Base-by-base conservation (phyloP, 2,888 invertebrate species). In the Pollenia angustigena region DNA sequence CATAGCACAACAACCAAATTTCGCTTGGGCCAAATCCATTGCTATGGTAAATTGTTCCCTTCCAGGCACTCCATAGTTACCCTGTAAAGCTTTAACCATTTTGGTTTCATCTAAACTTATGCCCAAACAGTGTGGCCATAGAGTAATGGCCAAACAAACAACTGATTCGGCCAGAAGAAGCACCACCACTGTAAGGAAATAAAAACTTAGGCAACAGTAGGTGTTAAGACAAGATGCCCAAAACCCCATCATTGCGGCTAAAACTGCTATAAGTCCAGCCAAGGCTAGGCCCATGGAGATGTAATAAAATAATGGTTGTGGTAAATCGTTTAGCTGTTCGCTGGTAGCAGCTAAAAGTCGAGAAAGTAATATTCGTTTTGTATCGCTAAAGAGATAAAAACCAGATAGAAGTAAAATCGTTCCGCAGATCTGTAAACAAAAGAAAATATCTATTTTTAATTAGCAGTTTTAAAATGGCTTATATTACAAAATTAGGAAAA, bases 201-300 rank as follows among this genome's bases (percentile, higher is more conserved):
- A 97, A 95, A 95, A 92, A 76, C 95, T 95, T n/a, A 97, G 94
- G 88, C 96, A 95, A 89, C 95, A 95, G 90, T 96, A 96, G 90
- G 96, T 96, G 88, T 96, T 95, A 89, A 96, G 94, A 90, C 96
- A 97, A 0, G 96, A 95, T 0, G 97, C 97, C 97, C 97, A 97
- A 92, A 96, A 97, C 68, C 97, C 97, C 23, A 97, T 93, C 64
- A 97, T 95, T 4, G 96, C 95, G 0, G 95, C 95, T 8, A 95
- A 94, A 76, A 96, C 95, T 72, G 96, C 95, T 50, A 95, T 92
- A 76, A 97, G 94, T 1, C 97, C 97, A 0, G 96, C 94, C 0
- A 94, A 94, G n/a, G 96, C 94, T 71, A 96, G 92, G 2, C 95
- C 96, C 69, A 97, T 94, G 0, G 97, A 95, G 9, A 96, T 94